Conservation (phyloP, 2,888 invertebrate species). For the Cepaea hortensis region DNA sequence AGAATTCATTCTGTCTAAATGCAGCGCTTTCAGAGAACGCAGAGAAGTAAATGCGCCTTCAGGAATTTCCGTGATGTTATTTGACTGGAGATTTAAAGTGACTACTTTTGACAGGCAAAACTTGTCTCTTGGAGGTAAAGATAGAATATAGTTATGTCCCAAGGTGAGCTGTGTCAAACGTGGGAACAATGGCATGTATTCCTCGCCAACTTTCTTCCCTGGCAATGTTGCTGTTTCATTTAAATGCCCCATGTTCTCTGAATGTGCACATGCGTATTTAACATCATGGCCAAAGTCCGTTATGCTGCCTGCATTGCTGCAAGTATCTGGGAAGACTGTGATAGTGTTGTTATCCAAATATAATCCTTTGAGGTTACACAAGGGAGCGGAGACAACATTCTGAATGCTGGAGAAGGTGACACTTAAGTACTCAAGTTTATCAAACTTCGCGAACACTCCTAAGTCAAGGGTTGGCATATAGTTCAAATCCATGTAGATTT, state of each 20-base stretch:
- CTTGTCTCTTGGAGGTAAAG: background rate
- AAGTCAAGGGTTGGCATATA: constrained; percentile 16
- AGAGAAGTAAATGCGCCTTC: background rate
- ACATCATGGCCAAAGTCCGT: background rate
- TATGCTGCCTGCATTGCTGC: background rate
- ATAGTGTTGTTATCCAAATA: constrained; percentile 39
- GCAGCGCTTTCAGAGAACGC: background rate
- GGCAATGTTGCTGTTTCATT: background rate
- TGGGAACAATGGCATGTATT: constrained; percentile 23
- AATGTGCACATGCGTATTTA: background rate
- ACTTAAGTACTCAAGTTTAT: constrained; percentile 24
- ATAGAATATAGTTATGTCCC: background rate
- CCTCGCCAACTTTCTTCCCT: background rate
- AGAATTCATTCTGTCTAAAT: constrained; percentile 2
- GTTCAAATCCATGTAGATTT: constrained; percentile 36
- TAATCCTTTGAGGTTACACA: constrained; percentile 20
- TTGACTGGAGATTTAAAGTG: background rate
- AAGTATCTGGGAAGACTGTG: constrained; percentile 34
- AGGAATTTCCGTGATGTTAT: constrained; percentile 25
- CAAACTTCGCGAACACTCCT: constrained; percentile 10
- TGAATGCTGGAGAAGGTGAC: constrained; percentile 9
- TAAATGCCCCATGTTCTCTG: background rate
- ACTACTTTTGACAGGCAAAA: constrained; percentile 31
- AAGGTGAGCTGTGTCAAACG: constrained; percentile 11
- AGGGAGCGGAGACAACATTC: background rate